phyloP scores from a whole-genome alignment of 2,888 invertebrate genomes.

The Leptinotarsa juncta region DNA sequence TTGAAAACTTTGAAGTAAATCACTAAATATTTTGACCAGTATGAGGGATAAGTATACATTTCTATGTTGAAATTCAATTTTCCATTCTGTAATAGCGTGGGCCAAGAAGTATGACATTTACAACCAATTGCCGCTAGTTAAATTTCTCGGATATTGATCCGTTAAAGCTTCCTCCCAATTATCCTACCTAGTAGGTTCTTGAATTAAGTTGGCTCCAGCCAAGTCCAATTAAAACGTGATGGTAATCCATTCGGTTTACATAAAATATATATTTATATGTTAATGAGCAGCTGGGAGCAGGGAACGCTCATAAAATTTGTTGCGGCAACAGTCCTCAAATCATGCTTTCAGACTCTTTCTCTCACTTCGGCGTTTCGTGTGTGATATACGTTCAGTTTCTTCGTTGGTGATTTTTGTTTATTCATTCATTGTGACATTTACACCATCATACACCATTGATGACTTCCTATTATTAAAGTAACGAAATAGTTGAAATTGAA shows the following conservation, averaged over 20 bases:
- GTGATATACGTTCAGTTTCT: not conserved
- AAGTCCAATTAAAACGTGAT: conserved; percentile 6
- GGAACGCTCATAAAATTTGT: conserved; percentile 25
- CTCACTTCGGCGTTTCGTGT: not conserved
- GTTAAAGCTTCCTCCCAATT: conserved; percentile 9
- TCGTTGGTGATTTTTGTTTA: not conserved
- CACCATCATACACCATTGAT: too few relatives aligned
- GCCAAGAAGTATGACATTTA: not conserved
- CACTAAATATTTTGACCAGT: too few relatives aligned
- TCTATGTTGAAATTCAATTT: not conserved
- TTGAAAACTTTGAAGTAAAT: too few relatives aligned
- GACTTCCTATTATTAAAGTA: too few relatives aligned
- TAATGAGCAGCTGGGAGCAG: conserved; percentile 29
- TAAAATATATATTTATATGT: conserved; percentile 41
- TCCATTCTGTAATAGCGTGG: not conserved
- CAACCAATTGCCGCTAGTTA: not conserved
- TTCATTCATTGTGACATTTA: too few relatives aligned
- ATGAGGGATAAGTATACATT: not conserved
- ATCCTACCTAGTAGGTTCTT: not conserved
- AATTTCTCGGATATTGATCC: conserved; percentile 12
- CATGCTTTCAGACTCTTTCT: not conserved
- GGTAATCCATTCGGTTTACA: conserved; percentile 31
- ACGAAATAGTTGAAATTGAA: too few relatives aligned
- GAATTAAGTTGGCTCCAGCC: conserved; percentile 1
- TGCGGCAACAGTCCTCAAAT: conserved; percentile 7